Percentiles rank a stretch among this genome's conserved stretches.
Conservation (phyloP, 2,888 invertebrate genomes). For the Melolontha melolontha region DNA sequence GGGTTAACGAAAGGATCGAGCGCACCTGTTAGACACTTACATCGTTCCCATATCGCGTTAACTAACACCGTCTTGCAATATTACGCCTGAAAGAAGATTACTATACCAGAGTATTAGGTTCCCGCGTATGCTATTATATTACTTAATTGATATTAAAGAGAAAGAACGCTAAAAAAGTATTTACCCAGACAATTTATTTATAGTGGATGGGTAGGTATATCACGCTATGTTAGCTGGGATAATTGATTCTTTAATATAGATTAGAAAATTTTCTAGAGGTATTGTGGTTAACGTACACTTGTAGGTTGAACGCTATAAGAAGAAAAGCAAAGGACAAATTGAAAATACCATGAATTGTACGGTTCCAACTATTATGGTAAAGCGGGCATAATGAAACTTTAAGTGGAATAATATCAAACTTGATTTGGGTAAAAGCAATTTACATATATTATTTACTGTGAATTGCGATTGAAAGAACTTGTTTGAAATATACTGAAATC, state of each 20-base stretch:
- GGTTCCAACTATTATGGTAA: too few relatives aligned
- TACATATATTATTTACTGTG: too few relatives aligned
- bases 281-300: slow-evolving; percentile 1
- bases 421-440: too few relatives aligned
- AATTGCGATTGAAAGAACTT: too few relatives aligned
- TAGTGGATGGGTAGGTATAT: slow-evolving; percentile 22
- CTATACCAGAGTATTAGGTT: slow-evolving; percentile 37
- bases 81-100: slow-evolving; percentile 39
- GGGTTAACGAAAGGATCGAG: slow-evolving; percentile 57
- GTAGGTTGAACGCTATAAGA: too few relatives aligned
- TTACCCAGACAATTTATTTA: slow-evolving; percentile 30
- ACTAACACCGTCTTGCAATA: slow-evolving; percentile 43
- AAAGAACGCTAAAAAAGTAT: slow-evolving; percentile 29
- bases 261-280: slow-evolving; percentile 22
- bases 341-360: too few relatives aligned
- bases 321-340: too few relatives aligned
- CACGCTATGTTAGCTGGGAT: slow-evolving; percentile 34
- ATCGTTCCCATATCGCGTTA: slow-evolving; percentile 53
- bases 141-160: slow-evolving; percentile 34
- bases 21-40: slow-evolving; percentile 60
- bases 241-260: slow-evolving; percentile 38
- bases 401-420: too few relatives aligned
- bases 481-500: too few relatives aligned
- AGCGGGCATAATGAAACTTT: too few relatives aligned
- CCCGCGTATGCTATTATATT: slow-evolving; percentile 37